phyloP scores from a whole-genome alignment of 2,113 vertebrate species.

The Laticauda laticaudata region DNA sequence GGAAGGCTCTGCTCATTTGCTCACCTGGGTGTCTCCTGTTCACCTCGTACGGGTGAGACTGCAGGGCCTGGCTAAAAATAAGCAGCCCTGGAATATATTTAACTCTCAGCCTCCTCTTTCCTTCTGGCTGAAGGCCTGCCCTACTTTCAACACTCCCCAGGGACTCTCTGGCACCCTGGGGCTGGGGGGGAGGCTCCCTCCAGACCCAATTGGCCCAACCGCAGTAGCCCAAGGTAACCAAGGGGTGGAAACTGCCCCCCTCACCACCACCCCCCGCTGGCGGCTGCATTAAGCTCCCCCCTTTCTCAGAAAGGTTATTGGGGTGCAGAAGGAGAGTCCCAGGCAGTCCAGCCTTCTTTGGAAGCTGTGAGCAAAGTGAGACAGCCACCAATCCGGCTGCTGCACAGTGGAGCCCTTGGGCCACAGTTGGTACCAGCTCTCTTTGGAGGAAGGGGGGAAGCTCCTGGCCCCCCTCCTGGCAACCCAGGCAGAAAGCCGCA shows the following conservation, averaged over 20 bases:
- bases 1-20: background rate
- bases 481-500: constrained; percentile 46
- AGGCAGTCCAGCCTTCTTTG: background rate
- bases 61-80: background rate
- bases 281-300: background rate
- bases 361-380: background rate
- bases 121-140: background rate
- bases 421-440: background rate
- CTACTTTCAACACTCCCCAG: background rate
- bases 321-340: background rate
- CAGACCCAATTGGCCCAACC: background rate
- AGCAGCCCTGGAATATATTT: background rate
- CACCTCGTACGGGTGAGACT: background rate
- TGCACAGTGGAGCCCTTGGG: background rate
- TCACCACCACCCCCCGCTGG: background rate
- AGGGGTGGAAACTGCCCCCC: no score
- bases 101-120: background rate
- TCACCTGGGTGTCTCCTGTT: background rate
- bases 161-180: background rate
- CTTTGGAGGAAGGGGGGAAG: background rate
- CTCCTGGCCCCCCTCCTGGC: constrained; percentile 46
- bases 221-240: background rate
- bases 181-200: background rate
- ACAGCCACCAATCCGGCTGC: background rate
- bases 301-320: background rate